A percentile compares a stretch with the other conserved stretches of the same genome.
phyloP scores from a whole-genome alignment of 2,113 vertebrate species.

The Myocastor coypus region DNA sequence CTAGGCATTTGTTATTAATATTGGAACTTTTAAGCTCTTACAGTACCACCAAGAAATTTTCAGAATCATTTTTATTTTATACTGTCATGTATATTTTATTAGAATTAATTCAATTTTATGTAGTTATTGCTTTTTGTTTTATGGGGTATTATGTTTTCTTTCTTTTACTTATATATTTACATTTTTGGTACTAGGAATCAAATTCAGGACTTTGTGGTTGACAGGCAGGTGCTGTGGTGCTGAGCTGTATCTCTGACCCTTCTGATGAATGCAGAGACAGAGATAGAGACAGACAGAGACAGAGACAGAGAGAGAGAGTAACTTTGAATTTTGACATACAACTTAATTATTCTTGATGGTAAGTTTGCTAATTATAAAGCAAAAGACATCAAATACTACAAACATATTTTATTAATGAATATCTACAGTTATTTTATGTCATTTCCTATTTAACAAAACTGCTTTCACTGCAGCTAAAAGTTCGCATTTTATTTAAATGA shows the following conservation, averaged over 20 bases:
- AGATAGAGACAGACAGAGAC: too few species aligned
- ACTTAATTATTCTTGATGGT: background rate
- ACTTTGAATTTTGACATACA: slow-evolving; percentile 14
- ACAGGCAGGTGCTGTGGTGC: too few species aligned
- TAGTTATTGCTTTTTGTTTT: background rate
- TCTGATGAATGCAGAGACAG: background rate
- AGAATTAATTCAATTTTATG: background rate
- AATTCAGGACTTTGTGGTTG: too few species aligned
- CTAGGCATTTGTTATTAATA: background rate
- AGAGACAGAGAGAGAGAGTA: background rate
- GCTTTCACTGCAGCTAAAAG: background rate
- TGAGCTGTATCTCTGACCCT: too few species aligned
- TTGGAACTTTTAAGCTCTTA: background rate
- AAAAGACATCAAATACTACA: background rate
- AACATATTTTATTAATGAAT: background rate
- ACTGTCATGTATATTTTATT: background rate
- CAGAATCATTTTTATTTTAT: slow-evolving; percentile 7
- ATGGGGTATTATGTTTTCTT: too few species aligned
- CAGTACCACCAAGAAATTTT: background rate
- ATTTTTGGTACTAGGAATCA: too few species aligned
- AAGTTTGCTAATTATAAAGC: background rate
- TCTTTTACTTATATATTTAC: too few species aligned
- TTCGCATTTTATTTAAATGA: background rate
- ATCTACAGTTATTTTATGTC: background rate
- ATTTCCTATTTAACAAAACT: background rate